phyloP scores from a whole-genome alignment of 2,113 vertebrate genomes.

The Gymnobelideus leadbeateri region DNA sequence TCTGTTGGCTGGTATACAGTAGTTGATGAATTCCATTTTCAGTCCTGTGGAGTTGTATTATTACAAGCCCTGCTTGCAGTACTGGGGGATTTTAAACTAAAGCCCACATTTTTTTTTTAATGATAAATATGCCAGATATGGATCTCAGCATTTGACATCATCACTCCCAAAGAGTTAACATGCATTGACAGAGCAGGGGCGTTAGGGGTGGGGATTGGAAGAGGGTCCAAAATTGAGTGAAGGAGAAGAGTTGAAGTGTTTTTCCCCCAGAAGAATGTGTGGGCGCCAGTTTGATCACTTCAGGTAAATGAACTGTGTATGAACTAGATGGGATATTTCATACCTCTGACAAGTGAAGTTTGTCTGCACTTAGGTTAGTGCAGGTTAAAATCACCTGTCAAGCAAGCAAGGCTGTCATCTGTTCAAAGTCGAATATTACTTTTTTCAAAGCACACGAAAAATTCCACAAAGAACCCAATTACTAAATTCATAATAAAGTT shows the following conservation, averaged over 20 bases:
- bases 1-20: neutral
- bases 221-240: neutral
- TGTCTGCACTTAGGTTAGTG: slow-evolving; percentile 24
- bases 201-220: neutral
- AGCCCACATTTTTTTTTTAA: slow-evolving; percentile 9
- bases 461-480: slow-evolving; percentile 36
- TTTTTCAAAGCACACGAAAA: slow-evolving; percentile 54
- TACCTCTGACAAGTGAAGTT: slow-evolving; percentile 25
- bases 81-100: slow-evolving; percentile 19
- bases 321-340: slow-evolving; percentile 25
- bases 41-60: neutral
- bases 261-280: slow-evolving; percentile 18
- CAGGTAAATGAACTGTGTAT: slow-evolving; percentile 32
- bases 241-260: neutral
- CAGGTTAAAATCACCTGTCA: slow-evolving; percentile 52
- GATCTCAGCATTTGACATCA: neutral
- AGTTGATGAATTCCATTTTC: neutral
- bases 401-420: neutral
- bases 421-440: neutral
- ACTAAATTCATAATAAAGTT: slow-evolving; percentile 48
- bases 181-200: fast-evolving
- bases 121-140: neutral
- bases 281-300: slow-evolving; percentile 43
- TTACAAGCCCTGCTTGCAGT: neutral
- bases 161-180: neutral